Evolutionary conservation across 2,797 vertebrate species (phyloP).

Genomic region (Nannoperca australis): DNA sequence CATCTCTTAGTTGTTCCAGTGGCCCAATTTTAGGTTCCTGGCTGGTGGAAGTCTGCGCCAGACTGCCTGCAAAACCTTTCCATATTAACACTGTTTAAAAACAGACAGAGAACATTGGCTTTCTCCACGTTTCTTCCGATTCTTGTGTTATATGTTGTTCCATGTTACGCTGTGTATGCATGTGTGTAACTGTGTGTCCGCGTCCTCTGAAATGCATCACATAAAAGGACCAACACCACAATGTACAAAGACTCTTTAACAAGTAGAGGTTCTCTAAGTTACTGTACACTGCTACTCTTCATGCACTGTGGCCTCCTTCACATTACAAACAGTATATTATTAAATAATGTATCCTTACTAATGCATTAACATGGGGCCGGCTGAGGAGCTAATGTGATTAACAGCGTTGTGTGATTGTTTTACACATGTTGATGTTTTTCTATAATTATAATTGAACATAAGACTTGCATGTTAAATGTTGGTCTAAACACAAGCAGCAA

Average conservation of each 20-base stretch:
- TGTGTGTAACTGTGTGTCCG: not conserved
- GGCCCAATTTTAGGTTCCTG: rapidly evolving
- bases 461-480: not conserved
- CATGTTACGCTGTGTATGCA: not conserved
- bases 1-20: not conserved
- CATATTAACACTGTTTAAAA: not conserved
- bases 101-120: not conserved
- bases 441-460: not conserved
- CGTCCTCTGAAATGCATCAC: not conserved
- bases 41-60: not conserved
- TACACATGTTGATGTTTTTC: too few species aligned
- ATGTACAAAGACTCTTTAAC: not conserved
- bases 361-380: too few species aligned
- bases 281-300: too few species aligned
- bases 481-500: too few species aligned
- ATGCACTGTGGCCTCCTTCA: too few species aligned
- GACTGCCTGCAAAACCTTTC: not conserved
- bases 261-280: not conserved
- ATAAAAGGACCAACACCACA: not conserved
- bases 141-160: not conserved
- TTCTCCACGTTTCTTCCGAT: not conserved
- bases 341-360: too few species aligned
- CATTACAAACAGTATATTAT: too few species aligned
- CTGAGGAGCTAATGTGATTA: too few species aligned
- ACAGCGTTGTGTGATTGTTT: too few species aligned